Conservation (phyloP, 2,888 invertebrate genomes). For the Nephrotoma appendiculata region DNA sequence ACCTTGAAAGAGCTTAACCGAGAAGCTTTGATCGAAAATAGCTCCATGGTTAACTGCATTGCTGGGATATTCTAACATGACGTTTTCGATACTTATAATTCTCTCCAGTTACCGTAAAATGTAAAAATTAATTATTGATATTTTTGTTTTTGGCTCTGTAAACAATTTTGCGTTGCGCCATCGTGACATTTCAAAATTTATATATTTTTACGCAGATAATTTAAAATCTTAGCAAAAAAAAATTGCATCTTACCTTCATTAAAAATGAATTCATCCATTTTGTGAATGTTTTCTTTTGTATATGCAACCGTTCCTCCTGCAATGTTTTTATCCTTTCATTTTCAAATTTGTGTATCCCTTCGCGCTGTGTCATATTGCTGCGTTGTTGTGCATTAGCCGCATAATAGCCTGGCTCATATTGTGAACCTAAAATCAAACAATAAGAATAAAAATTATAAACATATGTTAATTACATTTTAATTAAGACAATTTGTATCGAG, state of each 20-base stretch:
- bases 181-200: too few species aligned
- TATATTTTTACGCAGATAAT: too few species aligned
- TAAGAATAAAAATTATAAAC: not conserved
- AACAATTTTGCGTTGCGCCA: too few species aligned
- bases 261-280: conserved; percentile 99
- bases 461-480: not conserved
- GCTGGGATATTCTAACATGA: too few species aligned
- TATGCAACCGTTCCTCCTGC: conserved; percentile 93
- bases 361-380: conserved; percentile 76
- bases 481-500: not conserved
- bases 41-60: too few species aligned
- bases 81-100: too few species aligned
- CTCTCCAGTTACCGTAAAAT: too few species aligned
- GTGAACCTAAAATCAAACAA: conserved; percentile 35
- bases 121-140: too few species aligned
- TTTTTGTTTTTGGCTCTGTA: too few species aligned
- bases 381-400: conserved; percentile 48
- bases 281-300: conserved; percentile 99
- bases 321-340: conserved; percentile 91
- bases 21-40: too few species aligned
- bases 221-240: not conserved
- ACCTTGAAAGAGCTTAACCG: too few species aligned
- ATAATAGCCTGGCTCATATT: conserved; percentile 53
- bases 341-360: conserved; percentile 89
- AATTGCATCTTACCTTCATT: conserved; percentile 55